Base-by-base conservation (phyloP, 1,140 invertebrate species). In the Prorops nasuta region DNA sequence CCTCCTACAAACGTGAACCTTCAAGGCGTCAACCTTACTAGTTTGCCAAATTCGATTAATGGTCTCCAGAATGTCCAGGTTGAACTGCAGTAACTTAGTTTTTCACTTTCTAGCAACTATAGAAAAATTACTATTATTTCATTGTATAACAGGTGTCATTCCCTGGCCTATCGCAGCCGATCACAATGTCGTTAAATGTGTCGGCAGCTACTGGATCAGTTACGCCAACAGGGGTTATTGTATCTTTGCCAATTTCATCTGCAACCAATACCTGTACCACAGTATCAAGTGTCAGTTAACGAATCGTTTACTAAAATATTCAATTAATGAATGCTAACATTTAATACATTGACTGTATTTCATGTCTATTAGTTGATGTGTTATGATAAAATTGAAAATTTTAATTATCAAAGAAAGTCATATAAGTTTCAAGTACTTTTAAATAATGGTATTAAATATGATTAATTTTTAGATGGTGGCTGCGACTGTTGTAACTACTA, bases 1-100 rank as follows among this genome's bases (percentile, higher is more conserved):
- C 80, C 83, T 44, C 80, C 81, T 22, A 65, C 79, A 7, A 84
- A 83, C 12, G 72, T 84, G 18, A 83, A 82, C 66, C 75, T 86
- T 32, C 85, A 89, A 72, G 85, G 88, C 56, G 81, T 91, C 41
- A 91, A 89, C 74, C 79, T 91, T 46, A 82, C 88, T 41, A 88
- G 84, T 61, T 79, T 92, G 37, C 86, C 81, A 3, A 84, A 85
- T 66, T 80, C 84, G 2, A 83, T 91, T 42, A 83, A 87, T 40
- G 87, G 87, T 38, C 72, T 91, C 15, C 88, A 92, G 74, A 90
- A 90, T 74, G 86, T 91, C 40, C 84, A 86, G 72, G 84, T 86
- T 51, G n/a, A n/a, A n/a, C n/a, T n/a, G n/a, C n/a, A n/a, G n/a
- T n/a, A n/a, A n/a, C n/a, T n/a, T n/a, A n/a, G n/a, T n/a, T n/a